phyloP scores from a whole-genome alignment of 2,113 vertebrate genomes.

The cat (Felis catus) region F.catus_Fca126_mat1.0 CM031414.1:89976001-89976500 shows the following conservation, averaged over 20 bases:
- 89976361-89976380: background rate
- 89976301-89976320: too few species aligned
- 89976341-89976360: background rate
- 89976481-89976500: background rate
- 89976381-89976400: background rate
- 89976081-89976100: background rate
- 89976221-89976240: accelerated
- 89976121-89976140: background rate
- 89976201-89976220: background rate
- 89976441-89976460: background rate
- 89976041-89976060: background rate
- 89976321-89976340: background rate
- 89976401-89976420: background rate
- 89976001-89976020: conserved; percentile 58
- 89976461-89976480: background rate
- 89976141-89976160: background rate
- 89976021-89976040: conserved; percentile 75
- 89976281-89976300: background rate
- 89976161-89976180: background rate
- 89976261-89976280: too few species aligned
- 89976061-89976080: background rate
- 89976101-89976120: background rate
- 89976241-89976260: background rate
- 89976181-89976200: background rate
- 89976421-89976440: background rate